A percentile compares a stretch with the other conserved stretches of the same genome.
phyloP scores from a whole-genome alignment of 2,113 vertebrate genomes.

The Atrichornis clamosus region DNA sequence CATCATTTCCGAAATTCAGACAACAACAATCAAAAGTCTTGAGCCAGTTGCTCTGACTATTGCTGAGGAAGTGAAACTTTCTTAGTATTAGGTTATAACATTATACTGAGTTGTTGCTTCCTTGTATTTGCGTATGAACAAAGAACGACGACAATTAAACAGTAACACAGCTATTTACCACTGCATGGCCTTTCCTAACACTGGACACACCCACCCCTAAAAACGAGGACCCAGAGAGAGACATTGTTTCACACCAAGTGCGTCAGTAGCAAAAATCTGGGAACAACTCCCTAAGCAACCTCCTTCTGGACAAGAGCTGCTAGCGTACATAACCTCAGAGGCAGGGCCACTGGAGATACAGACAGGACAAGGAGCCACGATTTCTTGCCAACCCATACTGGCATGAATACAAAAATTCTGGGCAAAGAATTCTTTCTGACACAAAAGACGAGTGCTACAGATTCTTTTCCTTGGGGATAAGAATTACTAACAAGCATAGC shows the following conservation, averaged over 20 bases:
- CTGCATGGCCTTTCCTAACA: neutral
- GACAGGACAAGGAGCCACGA: rapidly evolving
- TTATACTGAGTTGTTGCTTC: neutral
- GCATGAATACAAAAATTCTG: neutral
- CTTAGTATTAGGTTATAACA: neutral
- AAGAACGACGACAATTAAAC: neutral
- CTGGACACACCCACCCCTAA: neutral
- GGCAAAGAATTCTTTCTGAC: neutral
- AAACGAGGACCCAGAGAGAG: neutral
- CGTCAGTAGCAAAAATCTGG: neutral
- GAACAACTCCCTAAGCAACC: neutral
- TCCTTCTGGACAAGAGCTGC: neutral
- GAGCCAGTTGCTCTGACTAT: neutral
- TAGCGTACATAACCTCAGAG: neutral
- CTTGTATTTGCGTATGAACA: neutral
- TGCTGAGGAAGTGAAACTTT: neutral
- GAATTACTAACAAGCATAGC: neutral
- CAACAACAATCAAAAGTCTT: neutral
- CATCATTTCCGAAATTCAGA: neutral
- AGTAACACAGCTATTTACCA: neutral
- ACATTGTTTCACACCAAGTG: neutral
- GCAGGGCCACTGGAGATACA: neutral
- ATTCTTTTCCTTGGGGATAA: neutral
- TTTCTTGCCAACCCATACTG: neutral
- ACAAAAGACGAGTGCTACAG: neutral